Base-by-base conservation (phyloP, 2,113 vertebrate genomes). In the Kryptolebias marmoratus region DNA sequence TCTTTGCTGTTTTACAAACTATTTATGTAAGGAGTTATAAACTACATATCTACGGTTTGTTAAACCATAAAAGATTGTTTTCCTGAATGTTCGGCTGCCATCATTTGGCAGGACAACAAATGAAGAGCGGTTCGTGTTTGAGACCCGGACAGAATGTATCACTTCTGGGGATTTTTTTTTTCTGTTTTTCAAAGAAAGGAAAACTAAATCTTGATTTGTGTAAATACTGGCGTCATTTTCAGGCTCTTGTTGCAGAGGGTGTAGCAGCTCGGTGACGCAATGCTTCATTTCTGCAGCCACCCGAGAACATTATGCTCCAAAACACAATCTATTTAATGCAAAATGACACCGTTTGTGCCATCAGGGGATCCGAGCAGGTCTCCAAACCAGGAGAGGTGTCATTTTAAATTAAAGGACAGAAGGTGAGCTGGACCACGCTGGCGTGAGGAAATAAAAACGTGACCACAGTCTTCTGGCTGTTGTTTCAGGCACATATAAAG, bases 321-420 rank as follows among this genome's bases (percentile, higher is more conserved):
- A 87, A 88, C 84, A 86, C 88, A 90, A 86, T 84, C 71, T 84
- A 59, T 75, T 86, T 88, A 88, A 91, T 86, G 50, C 66, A 79
- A 68, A 84, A 81, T 80, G 88, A 88, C 90, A 85, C 79, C 15
- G 63, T 58, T 70, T 70, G 68, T 73, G 85, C 80, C 82, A 80
- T 79, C 86, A 84, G 82, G 84, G 86, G 89, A 79, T 60, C 67
- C 68, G 53, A 77, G 84, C 88, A 77, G 86, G 81, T 87, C 83
- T 81, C 64, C 60, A 2, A 52, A 88, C 86, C 82, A 79, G 74
- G 68, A 88, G 84, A 63, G 18, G 13, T 83, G 88, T 91, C 89
- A 79, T 77, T 66, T 32, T 67, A 75, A 65, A 88, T 89, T 86
- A 89, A 84, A 79, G 75, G 77, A 84, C 80, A 70, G 60, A 52